Evolutionary conservation across 2,797 vertebrate species (phyloP).

Genomic region (Muscicapa comitata): DNA sequence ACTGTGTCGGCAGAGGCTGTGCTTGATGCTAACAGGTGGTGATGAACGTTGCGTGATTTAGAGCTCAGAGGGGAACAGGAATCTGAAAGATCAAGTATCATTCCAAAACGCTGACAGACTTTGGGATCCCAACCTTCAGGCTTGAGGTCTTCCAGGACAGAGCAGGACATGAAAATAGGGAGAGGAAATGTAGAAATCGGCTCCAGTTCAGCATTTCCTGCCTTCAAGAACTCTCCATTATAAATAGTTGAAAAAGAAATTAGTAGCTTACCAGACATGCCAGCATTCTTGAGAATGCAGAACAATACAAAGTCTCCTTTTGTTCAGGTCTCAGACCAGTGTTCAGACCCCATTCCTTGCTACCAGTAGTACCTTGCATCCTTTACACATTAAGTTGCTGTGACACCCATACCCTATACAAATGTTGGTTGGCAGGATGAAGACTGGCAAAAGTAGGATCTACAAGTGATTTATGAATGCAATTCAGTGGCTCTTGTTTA

Average conservation of each 20-base stretch:
- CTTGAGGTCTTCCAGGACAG: neutral
- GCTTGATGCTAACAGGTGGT: conserved; percentile 58
- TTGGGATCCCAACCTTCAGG: neutral
- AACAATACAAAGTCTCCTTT: neutral
- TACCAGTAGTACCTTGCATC: neutral
- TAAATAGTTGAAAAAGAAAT: neutral
- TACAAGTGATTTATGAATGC: neutral
- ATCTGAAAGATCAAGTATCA: conserved; percentile 45
- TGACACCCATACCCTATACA: neutral
- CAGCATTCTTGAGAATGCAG: neutral
- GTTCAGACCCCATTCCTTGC: neutral
- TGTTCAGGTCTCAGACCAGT: neutral
- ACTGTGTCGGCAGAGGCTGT: conserved; percentile 34
- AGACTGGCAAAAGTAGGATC: neutral
- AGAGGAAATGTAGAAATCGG: neutral
- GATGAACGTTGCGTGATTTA: neutral
- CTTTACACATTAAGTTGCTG: neutral
- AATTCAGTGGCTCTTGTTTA: conserved; percentile 2
- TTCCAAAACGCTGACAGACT: conserved; percentile 34
- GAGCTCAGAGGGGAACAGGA: conserved; percentile 9
- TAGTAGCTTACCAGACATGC: neutral
- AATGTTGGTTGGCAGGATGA: neutral
- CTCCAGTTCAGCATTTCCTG: neutral
- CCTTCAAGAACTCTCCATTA: neutral
- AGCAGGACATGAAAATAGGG: neutral